These are phyloP conservation scores for Brachionus paranguensis DNA, from an alignment of 1,140 invertebrate genomes.

Conservation along the genomic window DNA sequence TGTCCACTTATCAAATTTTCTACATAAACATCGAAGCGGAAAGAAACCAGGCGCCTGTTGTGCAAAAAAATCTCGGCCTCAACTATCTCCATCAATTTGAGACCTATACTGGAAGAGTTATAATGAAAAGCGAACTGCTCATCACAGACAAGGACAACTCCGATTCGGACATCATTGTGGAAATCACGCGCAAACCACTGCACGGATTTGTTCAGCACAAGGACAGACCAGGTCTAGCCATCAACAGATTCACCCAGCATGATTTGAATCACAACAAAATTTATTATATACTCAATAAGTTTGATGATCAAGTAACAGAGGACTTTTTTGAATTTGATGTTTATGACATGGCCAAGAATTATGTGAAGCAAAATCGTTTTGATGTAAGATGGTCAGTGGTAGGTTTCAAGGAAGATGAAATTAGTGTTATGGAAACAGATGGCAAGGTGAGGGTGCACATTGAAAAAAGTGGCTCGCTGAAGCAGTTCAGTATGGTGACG, in stretches of 20 bases:
- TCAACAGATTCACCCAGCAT: constrained; percentile 9
- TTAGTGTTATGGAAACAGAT: constrained; percentile 48
- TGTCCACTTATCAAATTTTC: constrained; percentile 30
- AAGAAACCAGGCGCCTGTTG: neutral
- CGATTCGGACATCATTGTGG: neutral
- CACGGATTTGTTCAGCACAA: constrained; percentile 5
- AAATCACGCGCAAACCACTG: neutral
- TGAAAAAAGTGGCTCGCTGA: constrained; percentile 48
- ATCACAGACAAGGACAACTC: neutral
- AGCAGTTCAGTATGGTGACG: constrained; percentile 49
- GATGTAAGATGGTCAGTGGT: constrained; percentile 51
- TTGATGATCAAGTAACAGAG: constrained; percentile 42
- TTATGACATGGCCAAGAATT: constrained; percentile 49
- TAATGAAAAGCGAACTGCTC: constrained; percentile 11
- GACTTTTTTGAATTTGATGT: constrained; percentile 52
- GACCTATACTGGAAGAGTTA: neutral
- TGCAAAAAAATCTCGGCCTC: constrained; percentile 8
- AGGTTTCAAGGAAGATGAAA: constrained; percentile 44
- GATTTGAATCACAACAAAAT: constrained; percentile 49
- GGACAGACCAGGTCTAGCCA: neutral
- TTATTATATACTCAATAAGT: constrained; percentile 46
- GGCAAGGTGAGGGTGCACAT: constrained; percentile 49
- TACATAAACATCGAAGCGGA: neutral
- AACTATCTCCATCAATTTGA: constrained; percentile 6
- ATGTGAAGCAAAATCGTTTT: constrained; percentile 48